Evolutionary conservation across 2,888 invertebrate species (phyloP).

Genomic region (Oxyteleia sp.): DNA sequence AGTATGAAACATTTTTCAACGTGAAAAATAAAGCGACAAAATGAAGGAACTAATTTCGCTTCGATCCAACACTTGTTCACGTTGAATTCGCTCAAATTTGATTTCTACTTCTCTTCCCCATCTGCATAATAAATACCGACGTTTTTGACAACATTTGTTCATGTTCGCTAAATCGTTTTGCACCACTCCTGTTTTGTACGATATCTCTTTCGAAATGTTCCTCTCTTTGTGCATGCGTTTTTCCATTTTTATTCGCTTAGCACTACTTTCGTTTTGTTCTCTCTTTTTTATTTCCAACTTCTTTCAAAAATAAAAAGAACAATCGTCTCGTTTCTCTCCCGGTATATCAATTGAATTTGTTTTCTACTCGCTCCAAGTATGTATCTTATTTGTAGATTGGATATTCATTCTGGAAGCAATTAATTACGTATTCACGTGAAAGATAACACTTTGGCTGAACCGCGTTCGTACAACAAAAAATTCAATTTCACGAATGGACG

Average conservation of each 20-base stretch:
- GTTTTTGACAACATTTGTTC: constrained; percentile 50
- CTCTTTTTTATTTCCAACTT: constrained; percentile 7
- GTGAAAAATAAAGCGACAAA: not conserved
- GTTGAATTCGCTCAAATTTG: not conserved
- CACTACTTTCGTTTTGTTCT: constrained; percentile 59
- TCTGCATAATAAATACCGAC: constrained; percentile 39
- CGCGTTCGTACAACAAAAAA: too few species aligned
- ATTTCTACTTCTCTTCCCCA: not conserved
- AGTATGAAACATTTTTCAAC: too few species aligned
- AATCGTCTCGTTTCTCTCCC: constrained; percentile 53
- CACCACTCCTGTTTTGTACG: constrained; percentile 46
- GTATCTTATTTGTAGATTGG: constrained; percentile 66
- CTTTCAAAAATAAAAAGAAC: constrained; percentile 1
- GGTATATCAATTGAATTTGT: constrained; percentile 51
- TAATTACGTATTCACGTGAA: constrained; percentile 10
- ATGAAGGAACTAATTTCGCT: not conserved
- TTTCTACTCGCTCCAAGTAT: constrained; percentile 64
- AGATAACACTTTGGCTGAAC: not conserved
- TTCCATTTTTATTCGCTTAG: constrained; percentile 70
- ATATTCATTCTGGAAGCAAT: constrained; percentile 52
- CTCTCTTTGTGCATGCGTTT: constrained; percentile 72
- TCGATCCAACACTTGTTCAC: not conserved
- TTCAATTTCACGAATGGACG: not conserved
- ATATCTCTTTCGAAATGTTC: constrained; percentile 43
- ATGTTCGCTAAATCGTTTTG: constrained; percentile 57